phyloP scores from a whole-genome alignment of 2,888 invertebrate species.

The Cheilosia grossa region DNA sequence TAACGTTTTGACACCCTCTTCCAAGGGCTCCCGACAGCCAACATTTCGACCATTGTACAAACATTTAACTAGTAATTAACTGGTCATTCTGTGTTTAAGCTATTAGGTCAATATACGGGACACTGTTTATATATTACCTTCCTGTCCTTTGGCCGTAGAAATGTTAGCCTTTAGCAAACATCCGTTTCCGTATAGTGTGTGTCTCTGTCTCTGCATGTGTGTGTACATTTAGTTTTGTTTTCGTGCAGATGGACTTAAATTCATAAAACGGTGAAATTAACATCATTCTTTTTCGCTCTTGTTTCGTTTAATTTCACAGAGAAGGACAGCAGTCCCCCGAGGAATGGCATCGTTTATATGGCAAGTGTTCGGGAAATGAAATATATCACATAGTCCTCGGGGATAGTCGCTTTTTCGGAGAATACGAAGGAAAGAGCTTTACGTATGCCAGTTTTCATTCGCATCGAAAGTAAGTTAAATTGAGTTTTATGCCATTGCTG shows the following conservation, averaged over 20 bases:
- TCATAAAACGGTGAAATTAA: constrained; percentile 44
- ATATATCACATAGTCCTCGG: constrained; percentile 98
- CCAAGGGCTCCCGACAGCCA: constrained; percentile 9
- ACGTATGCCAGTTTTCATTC: constrained; percentile 99
- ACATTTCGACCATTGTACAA: constrained; percentile 53
- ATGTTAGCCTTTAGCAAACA: constrained; percentile 27
- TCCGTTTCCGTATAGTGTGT: constrained; percentile 23
- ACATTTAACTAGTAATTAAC: constrained; percentile 66
- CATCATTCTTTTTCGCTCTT: constrained; percentile 51
- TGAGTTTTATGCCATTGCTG: constrained; percentile 19
- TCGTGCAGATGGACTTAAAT: neutral
- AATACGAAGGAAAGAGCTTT: constrained; percentile 99
- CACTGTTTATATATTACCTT: constrained; percentile 10
- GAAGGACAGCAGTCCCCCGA: constrained; percentile 87
- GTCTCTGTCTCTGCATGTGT: constrained; percentile 1
- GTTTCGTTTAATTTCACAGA: constrained; percentile 76
- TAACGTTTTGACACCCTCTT: neutral
- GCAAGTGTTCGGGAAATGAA: constrained; percentile 99
- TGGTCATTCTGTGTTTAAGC: constrained; percentile 57
- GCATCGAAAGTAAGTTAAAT: constrained; percentile 93
- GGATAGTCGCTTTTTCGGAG: constrained; percentile 98
- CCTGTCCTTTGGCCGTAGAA: neutral
- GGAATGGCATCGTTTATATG: constrained; percentile 99
- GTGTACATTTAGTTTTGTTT: neutral
- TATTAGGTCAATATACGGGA: constrained; percentile 43